Evolutionary conservation across 2,113 vertebrate species (phyloP).

Genomic region (Lagopus leucura): DNA sequence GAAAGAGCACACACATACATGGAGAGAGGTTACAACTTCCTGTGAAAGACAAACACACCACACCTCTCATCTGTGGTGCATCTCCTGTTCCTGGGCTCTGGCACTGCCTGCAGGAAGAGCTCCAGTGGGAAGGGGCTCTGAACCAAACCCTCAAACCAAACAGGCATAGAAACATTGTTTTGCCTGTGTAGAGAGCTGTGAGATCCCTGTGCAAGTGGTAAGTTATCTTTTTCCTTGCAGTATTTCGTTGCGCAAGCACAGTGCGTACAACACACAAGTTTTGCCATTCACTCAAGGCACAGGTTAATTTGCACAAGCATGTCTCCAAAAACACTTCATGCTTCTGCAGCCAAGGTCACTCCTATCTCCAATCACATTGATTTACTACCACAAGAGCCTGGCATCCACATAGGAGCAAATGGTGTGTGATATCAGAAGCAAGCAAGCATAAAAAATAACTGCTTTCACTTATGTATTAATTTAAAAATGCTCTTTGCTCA

Average conservation of each 20-base stretch:
- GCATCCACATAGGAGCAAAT: background rate
- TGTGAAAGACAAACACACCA: background rate
- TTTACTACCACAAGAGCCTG: background rate
- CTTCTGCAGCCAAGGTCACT: background rate
- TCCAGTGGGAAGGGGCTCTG: background rate
- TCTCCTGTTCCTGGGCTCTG: background rate
- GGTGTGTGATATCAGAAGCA: background rate
- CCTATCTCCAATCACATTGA: background rate
- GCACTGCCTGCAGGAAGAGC: background rate
- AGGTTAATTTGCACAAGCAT: background rate
- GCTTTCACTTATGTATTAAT: background rate
- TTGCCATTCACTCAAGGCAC: background rate
- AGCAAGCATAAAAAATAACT: background rate
- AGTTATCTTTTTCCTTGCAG: background rate
- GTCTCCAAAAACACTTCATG: background rate
- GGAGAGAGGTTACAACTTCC: background rate
- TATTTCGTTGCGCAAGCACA: background rate
- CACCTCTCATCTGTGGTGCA: background rate
- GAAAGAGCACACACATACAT: constrained; percentile 53
- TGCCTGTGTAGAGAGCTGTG: background rate
- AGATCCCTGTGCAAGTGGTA: background rate
- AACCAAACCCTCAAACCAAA: background rate
- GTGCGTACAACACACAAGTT: background rate
- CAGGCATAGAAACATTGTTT: background rate
- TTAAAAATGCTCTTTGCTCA: background rate